phyloP scores from a whole-genome alignment of 2,797 vertebrate genomes.

The Catamblyrhynchus diadema region DNA sequence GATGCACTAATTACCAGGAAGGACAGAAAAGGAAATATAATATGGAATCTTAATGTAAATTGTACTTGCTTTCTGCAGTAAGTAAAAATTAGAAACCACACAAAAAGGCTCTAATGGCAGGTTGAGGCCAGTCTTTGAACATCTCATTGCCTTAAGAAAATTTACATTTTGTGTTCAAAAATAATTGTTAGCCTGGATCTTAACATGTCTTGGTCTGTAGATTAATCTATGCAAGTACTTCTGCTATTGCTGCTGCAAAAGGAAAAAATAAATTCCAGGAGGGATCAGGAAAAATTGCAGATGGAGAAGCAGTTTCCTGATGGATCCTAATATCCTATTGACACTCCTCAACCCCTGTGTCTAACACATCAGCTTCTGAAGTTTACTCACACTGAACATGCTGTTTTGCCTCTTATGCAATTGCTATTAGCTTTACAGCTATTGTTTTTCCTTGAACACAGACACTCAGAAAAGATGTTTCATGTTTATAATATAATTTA shows the following conservation, averaged over 20 bases:
- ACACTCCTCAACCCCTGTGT: background rate
- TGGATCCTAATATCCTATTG: background rate
- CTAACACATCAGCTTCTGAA: background rate
- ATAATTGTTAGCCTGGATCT: slow-evolving; percentile 16
- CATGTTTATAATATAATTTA: background rate
- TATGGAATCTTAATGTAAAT: background rate
- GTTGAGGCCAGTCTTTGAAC: slow-evolving; percentile 26
- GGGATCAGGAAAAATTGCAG: background rate
- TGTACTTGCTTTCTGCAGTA: background rate
- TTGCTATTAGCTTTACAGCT: background rate
- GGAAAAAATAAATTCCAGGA: background rate
- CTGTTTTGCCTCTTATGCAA: background rate
- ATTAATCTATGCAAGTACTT: background rate
- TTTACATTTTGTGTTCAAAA: background rate
- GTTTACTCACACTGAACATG: background rate
- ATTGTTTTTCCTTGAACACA: slow-evolving; percentile 21
- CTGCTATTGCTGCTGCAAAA: background rate
- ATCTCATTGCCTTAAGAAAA: slow-evolving; percentile 35
- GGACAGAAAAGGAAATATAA: background rate
- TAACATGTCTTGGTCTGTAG: background rate
- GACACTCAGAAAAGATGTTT: background rate
- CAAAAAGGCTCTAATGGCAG: background rate
- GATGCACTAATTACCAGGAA: background rate
- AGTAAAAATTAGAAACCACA: slow-evolving; percentile 4
- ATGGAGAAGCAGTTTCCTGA: background rate